These are phyloP conservation scores for Callinectes sapidus DNA, from an alignment of 2,888 invertebrate genomes.

Conservation along the genomic window DNA sequence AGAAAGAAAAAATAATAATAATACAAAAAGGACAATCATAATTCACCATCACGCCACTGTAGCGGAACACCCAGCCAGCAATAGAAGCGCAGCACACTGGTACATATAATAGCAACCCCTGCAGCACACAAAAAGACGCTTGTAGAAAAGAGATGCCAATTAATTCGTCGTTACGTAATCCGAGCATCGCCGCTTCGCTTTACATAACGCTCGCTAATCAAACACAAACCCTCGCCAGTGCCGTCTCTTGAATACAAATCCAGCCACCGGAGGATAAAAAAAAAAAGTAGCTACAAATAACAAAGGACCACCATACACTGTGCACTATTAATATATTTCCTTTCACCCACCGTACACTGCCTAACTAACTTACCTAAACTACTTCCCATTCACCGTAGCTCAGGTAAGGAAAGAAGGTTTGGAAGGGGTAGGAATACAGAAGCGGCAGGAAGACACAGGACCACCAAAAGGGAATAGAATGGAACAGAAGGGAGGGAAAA, in stretches of 20 bases:
- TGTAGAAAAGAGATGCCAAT: background rate
- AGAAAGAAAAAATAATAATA: too few relatives aligned
- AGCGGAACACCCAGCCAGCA: background rate
- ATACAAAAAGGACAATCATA: too few relatives aligned
- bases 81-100: background rate
- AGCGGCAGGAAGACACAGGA: background rate
- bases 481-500: background rate
- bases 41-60: too few relatives aligned
- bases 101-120: background rate
- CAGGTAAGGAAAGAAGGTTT: background rate
- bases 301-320: background rate
- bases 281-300: background rate
- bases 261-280: background rate
- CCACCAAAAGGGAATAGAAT: background rate
- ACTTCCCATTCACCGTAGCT: background rate
- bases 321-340: background rate
- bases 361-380: background rate
- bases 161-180: background rate
- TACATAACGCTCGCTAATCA: background rate
- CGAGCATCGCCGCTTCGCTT: background rate
- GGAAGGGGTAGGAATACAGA: background rate
- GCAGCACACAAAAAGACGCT: background rate
- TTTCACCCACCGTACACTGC: background rate
- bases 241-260: background rate
- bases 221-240: background rate